A percentile compares a stretch with the other conserved stretches of the same genome.
These are phyloP conservation scores for Chrysodeixis includens DNA, from an alignment of 2,888 invertebrate genomes.

Conservation along the genomic window DNA sequence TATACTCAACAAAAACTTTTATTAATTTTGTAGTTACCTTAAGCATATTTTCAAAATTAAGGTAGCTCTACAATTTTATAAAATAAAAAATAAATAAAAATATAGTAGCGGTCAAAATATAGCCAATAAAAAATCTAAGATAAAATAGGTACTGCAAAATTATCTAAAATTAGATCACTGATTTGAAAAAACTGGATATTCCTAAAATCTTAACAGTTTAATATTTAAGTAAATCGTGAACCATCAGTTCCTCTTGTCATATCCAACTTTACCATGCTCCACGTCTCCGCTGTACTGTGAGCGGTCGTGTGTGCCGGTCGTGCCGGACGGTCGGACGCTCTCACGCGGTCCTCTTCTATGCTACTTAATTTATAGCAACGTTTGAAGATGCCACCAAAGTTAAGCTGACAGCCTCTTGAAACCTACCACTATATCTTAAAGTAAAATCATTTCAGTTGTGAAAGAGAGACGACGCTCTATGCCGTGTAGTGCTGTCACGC, in stretches of 20 bases:
- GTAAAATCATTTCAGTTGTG: no score
- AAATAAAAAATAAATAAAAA: no score
- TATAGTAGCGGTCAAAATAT: no score
- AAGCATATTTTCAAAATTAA: no score
- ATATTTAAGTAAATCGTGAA: neutral
- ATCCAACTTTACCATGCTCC: constrained; percentile 52
- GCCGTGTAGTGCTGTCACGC: no score
- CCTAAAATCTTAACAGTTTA: neutral
- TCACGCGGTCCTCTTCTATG: constrained; percentile 69
- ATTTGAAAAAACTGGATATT: neutral
- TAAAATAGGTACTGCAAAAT: no score
- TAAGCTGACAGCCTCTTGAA: constrained; percentile 54
- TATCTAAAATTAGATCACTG: no score
- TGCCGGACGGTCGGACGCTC: constrained; percentile 78
- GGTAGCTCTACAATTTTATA: no score
- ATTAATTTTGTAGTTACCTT: no score
- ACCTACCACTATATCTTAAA: no score
- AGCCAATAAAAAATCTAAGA: no score
- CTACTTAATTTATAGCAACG: constrained; percentile 63
- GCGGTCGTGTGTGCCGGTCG: constrained; percentile 71
- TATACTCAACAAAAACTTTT: constrained; percentile 1
- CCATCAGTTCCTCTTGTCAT: constrained; percentile 7
- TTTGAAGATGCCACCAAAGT: constrained; percentile 53
- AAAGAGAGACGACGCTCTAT: no score
- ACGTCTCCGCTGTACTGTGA: constrained; percentile 41